Evolutionary conservation across 2,113 vertebrate genomes (phyloP).

Genomic region (Lamprologus speciosus): DNA sequence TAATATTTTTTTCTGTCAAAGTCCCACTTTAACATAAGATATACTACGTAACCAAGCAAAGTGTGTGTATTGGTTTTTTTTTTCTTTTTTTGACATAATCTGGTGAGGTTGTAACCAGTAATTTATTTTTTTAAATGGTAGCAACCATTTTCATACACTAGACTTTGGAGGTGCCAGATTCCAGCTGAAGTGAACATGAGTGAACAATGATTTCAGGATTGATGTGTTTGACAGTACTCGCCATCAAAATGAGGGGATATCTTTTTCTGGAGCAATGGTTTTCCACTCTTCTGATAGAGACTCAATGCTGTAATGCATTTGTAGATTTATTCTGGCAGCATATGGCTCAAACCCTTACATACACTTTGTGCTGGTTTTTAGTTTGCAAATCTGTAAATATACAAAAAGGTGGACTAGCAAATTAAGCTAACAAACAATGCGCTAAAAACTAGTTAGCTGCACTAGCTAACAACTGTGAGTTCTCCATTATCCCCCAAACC

Average conservation of each 20-base stretch:
- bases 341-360: background rate
- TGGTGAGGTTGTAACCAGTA: background rate
- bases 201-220: background rate
- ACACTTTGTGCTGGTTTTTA: background rate
- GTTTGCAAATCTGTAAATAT: background rate
- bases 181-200: background rate
- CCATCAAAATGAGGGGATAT: background rate
- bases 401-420: background rate
- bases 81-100: background rate
- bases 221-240: background rate
- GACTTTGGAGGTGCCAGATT: background rate
- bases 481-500: background rate
- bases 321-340: background rate
- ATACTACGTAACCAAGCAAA: background rate
- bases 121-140: background rate
- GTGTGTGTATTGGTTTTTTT: background rate
- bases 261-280: background rate
- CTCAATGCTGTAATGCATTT: background rate
- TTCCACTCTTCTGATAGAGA: background rate
- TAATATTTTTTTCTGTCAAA: background rate
- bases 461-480: background rate
- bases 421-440: background rate
- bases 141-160: background rate
- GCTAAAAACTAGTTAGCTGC: background rate
- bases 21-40: background rate